Evolutionary conservation across 1,140 invertebrate genomes (phyloP), one percentile per base, ranked within the genome.

Genomic region (Drosophila ercepeae): DNA sequence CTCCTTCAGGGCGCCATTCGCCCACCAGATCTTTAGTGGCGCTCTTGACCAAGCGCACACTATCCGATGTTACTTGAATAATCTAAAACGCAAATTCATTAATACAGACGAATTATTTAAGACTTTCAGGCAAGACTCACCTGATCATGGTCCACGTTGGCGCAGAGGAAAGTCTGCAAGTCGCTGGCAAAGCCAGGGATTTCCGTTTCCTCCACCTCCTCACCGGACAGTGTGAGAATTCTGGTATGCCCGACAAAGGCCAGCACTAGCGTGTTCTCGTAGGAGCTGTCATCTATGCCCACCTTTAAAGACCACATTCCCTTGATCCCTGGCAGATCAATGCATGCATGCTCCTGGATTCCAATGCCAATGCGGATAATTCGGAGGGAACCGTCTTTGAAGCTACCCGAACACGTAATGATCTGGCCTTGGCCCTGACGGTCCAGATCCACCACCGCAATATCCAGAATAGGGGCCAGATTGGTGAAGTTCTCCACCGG

Each of bases 291-390:
- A 72, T 92, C 93, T 4, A 93, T 94, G 4, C 94, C 94, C 9
- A 98, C 93, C 69, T 96, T 96, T 5, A 99, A 92, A 0, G 98
- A 96, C 97, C 98, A 99, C 94, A 99, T 98, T 57, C 98, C 98
- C 92, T 99, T 99, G 48, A 99, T 99, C 23, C 98, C 98, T 11
- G 96, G 95, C 54, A 99, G 93, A 93, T 99, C 99, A 75, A 99
- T 99, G 46, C 95, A 97, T 0, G 98, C 98, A 92, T 98, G 97
- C 91, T 99, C 98, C 90, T 99, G 97, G 51, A 99, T 99, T 3
- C 98, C 98, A 90, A 99, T 99, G 1, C 98, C 98, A 92, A 99
- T 99, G 64, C 98, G 94, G 48, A 99, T 99, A 46, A 99, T 99
- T 46, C 98, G 93, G 11, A 99, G 92, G 0, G 98, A 99, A 0